A percentile compares a stretch with the other conserved stretches of the same genome.
Evolutionary conservation across 2,113 vertebrate genomes (phyloP).

Genomic region (Callocephalon fimbriatum): DNA sequence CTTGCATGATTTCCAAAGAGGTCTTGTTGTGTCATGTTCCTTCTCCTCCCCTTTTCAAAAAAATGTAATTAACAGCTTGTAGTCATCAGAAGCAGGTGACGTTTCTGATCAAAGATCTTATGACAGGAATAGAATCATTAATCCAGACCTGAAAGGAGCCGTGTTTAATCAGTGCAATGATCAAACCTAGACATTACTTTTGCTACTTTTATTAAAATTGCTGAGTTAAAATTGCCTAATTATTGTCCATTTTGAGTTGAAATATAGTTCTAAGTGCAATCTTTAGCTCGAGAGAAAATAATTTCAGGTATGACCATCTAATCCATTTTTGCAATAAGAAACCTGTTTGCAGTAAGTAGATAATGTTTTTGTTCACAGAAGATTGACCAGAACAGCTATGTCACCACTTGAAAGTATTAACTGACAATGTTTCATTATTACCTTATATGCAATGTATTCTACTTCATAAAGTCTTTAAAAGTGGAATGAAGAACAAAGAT

Average conservation of each 20-base stretch:
- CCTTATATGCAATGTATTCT: background rate
- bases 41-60: rapidly evolving
- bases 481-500: background rate
- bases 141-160: background rate
- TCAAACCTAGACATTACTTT: background rate
- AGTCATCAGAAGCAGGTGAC: background rate
- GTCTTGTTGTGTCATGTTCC: background rate
- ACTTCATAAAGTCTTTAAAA: constrained; percentile 12
- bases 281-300: background rate
- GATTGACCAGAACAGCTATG: background rate
- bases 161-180: background rate
- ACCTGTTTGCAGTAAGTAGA: background rate
- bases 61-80: background rate
- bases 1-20: background rate
- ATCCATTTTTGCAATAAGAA: constrained; percentile 36
- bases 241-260: background rate
- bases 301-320: background rate
- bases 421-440: background rate
- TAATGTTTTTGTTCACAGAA: constrained; percentile 32
- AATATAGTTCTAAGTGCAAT: constrained; percentile 8
- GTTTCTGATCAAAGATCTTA: background rate
- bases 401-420: background rate
- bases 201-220: constrained; percentile 31
- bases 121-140: background rate
- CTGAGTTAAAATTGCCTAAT: background rate